Conservation (phyloP, 2,888 invertebrate genomes). For the Drosophila helvetica region DNA sequence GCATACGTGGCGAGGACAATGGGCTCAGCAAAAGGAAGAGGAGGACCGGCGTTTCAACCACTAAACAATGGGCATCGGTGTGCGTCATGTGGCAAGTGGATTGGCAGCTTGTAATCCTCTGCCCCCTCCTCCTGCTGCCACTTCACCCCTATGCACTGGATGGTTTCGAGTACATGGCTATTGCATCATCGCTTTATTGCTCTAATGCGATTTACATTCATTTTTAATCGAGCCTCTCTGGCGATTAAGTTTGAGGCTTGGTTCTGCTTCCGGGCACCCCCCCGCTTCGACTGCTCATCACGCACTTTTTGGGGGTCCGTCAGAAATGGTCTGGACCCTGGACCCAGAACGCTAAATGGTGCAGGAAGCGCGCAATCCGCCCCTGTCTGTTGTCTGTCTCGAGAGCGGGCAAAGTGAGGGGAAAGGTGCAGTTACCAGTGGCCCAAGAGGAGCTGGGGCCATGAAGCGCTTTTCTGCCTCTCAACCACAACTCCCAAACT, state of each 20-base stretch:
- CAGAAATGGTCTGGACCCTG: conserved; percentile 5
- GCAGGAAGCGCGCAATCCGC: conserved; percentile 10
- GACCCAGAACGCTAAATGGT: conserved; percentile 41
- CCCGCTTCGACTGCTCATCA: conserved; percentile 18
- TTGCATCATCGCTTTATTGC: conserved; percentile 53
- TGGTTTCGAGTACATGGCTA: conserved; percentile 52
- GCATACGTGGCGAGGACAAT: conserved; percentile 69
- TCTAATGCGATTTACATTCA: conserved; percentile 58
- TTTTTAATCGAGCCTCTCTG: conserved; percentile 37
- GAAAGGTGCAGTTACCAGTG: conserved; percentile 38
- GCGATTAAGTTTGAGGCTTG: conserved; percentile 55
- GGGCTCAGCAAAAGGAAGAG: conserved; percentile 18
- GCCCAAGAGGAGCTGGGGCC: conserved; percentile 1
- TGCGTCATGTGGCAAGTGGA: conserved; percentile 75
- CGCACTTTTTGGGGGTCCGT: conserved; percentile 15
- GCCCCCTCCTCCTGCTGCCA: conserved; percentile 12
- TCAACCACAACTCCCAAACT: too few relatives aligned
- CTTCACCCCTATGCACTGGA: conserved; percentile 18
- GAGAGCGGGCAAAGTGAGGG: conserved; percentile 12
- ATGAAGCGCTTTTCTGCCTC: conserved; percentile 37
- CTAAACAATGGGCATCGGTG: conserved; percentile 11
- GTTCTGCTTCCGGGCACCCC: too few relatives aligned
- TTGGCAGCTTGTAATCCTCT: conserved; percentile 72
- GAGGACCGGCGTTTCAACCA: conserved; percentile 9
- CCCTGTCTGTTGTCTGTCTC: conserved; percentile 32